Percentiles rank a stretch among this genome's conserved stretches.
Evolutionary conservation across 2,888 invertebrate species (phyloP).

Genomic region (Lepidochrysops patricia): DNA sequence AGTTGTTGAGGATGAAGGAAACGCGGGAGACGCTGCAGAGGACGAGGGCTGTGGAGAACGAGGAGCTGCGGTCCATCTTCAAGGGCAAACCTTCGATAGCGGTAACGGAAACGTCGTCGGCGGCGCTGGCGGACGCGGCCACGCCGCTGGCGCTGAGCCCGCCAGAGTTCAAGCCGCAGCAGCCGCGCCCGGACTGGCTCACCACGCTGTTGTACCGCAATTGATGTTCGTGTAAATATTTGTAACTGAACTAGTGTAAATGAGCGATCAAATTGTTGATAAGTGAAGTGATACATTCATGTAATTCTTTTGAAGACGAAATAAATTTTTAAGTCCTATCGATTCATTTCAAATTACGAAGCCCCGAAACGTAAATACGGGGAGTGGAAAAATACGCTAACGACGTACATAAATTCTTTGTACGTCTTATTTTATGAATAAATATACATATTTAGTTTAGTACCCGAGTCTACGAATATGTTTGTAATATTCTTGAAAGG

Average conservation of each 20-base stretch:
- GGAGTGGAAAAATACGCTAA: not conserved
- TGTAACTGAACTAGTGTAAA: conserved; percentile 50
- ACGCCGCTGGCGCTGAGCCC: conserved; percentile 58
- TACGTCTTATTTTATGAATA: not conserved
- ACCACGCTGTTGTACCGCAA: conserved; percentile 63
- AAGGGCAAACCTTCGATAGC: conserved; percentile 74
- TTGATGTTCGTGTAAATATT: conserved; percentile 39
- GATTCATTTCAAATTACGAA: not conserved
- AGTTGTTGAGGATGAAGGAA: conserved; percentile 86
- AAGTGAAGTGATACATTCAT: conserved; percentile 48
- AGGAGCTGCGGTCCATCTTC: conserved; percentile 68
- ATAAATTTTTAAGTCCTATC: conserved; percentile 44
- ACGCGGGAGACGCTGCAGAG: conserved; percentile 80
- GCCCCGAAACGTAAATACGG: not conserved
- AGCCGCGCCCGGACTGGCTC: conserved; percentile 59
- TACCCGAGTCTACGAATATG: not conserved
- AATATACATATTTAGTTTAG: no score
- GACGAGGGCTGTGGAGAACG: conserved; percentile 61
- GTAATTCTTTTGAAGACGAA: conserved; percentile 61
- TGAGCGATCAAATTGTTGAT: conserved; percentile 55
- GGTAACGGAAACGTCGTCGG: conserved; percentile 63
- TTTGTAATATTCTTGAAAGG: conserved; percentile 1
- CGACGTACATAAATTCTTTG: not conserved
- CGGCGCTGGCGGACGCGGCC: conserved; percentile 54
- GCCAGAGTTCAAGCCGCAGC: conserved; percentile 57